Evolutionary conservation across 2,113 vertebrate species (phyloP).

Genomic region (Austrofundulus limnaeus): DNA sequence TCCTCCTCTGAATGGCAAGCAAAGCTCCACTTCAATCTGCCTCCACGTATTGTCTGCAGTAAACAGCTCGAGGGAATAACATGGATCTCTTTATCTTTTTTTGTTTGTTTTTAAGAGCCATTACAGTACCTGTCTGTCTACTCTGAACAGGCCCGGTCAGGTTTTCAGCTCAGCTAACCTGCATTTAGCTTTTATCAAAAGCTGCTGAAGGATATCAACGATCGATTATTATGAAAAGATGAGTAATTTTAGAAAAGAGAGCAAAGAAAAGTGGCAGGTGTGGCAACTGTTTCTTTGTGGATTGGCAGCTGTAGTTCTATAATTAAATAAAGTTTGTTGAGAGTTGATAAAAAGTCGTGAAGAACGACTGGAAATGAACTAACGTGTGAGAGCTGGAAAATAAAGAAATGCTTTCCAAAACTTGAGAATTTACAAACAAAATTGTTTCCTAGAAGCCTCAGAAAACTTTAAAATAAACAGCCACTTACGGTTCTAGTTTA

Average conservation of each 20-base stretch:
- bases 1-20: slow-evolving; percentile 50
- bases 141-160: slow-evolving; percentile 59
- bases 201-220: slow-evolving; percentile 59
- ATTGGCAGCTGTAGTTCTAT: slow-evolving; percentile 13
- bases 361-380: slow-evolving; percentile 22
- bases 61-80: slow-evolving; percentile 42
- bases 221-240: slow-evolving; percentile 50
- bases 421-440: too few relatives aligned
- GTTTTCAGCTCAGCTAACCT: slow-evolving; percentile 35
- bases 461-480: too few relatives aligned
- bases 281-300: slow-evolving; percentile 44
- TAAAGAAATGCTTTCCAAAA: neutral
- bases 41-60: slow-evolving; percentile 37
- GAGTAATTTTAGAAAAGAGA: slow-evolving; percentile 43
- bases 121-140: slow-evolving; percentile 31
- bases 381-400: slow-evolving; percentile 17
- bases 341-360: slow-evolving; percentile 17
- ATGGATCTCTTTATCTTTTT: slow-evolving; percentile 9
- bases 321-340: slow-evolving; percentile 35
- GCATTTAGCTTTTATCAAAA: slow-evolving; percentile 58
- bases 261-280: slow-evolving; percentile 43
- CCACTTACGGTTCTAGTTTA: too few relatives aligned
- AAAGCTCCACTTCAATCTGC: slow-evolving; percentile 41
- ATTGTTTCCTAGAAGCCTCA: too few relatives aligned
- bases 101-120: slow-evolving; percentile 27